Evolutionary conservation across 2,888 invertebrate genomes (phyloP), one percentile per base, ranked within the genome.

Genomic region (Sinelater perroti): DNA sequence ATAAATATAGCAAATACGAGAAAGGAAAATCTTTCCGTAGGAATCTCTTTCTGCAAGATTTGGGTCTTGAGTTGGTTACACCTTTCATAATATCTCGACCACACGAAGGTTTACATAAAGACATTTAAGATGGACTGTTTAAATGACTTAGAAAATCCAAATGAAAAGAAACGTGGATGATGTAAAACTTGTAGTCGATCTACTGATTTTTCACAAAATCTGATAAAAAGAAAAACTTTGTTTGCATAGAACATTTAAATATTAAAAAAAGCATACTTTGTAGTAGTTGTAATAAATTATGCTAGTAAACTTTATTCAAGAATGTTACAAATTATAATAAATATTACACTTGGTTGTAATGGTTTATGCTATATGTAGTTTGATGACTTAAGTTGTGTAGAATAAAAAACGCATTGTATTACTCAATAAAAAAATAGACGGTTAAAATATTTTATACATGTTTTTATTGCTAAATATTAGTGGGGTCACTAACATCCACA

Each of bases 171-270:
- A 31, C 31, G 31, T 31, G 31, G 31, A 13, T n/a, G 31, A 5
- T 31, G 31, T 31, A 31, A 31, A 10, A 31, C 14, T 31, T 31
- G 31, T 31, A 7, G 31, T 31, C 7, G 7, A 5, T 11, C 31
- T 2, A 14, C 11, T n/a, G 14, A 31, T 11, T 5, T 11, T 31
- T 14, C 13, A 31, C 13, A 2, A 31, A 31, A n/a, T 31, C 13
- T 14, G 31, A 31, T 2, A 31, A 31, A 14, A 13, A 14, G 13
- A 31, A 31, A 5, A 13, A 31, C 7, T 31, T 31, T 31, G 31
- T 31, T 2, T 31, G 31, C 31, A 31, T 13, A 11, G 31, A 31
- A 31, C 31, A 31, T 31, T 31, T 31, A 26, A 26, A 26, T n/a
- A 26, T 31, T 31, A 26, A 26, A 26, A 26, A 26, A 26, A 26